Percentiles rank a stretch among this genome's conserved stretches.
These are phyloP conservation scores for Aphrocallistes beatrix DNA, from an alignment of 37 sponge, comb jelly and placozoan genomes.

Conservation along the genomic window DNA sequence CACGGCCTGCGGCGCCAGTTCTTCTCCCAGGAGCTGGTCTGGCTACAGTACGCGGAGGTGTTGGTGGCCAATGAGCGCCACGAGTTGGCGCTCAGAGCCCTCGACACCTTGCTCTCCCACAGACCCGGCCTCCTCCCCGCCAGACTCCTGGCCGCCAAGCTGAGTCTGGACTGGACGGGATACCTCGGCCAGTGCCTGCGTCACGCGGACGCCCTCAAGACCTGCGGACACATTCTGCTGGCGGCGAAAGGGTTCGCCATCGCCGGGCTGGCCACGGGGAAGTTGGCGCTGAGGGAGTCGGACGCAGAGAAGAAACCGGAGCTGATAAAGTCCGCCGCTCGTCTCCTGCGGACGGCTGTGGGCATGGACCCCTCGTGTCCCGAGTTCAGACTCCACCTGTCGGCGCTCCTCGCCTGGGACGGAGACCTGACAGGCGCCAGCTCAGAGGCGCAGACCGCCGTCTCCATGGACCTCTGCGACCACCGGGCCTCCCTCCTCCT, in stretches of 20 bases:
- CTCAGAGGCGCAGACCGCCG: not conserved
- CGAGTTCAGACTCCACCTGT: not conserved
- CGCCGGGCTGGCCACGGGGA: not conserved
- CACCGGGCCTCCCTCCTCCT: not conserved
- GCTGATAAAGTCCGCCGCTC: not conserved
- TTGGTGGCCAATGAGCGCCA: not conserved
- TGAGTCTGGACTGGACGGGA: not conserved
- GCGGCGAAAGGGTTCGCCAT: not conserved
- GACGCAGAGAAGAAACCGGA: not conserved
- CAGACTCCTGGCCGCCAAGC: not conserved
- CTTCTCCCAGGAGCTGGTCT: conserved; percentile 3
- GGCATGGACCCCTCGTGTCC: not conserved
- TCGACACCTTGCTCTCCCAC: not conserved
- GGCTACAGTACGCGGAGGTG: not conserved
- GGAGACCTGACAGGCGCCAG: not conserved
- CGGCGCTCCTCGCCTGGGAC: not conserved
- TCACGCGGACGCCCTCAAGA: not conserved
- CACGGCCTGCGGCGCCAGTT: not conserved
- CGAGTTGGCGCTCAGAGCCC: not conserved
- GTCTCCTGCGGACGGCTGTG: not conserved
- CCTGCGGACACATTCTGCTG: not conserved
- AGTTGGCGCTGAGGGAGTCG: not conserved
- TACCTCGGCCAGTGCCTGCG: not conserved
- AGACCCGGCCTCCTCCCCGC: not conserved
- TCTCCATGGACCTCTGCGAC: not conserved